A percentile compares a stretch with the other conserved stretches of the same genome.
These are phyloP conservation scores for Zingel zingel DNA, from an alignment of 2,113 vertebrate genomes.

Conservation along the genomic window DNA sequence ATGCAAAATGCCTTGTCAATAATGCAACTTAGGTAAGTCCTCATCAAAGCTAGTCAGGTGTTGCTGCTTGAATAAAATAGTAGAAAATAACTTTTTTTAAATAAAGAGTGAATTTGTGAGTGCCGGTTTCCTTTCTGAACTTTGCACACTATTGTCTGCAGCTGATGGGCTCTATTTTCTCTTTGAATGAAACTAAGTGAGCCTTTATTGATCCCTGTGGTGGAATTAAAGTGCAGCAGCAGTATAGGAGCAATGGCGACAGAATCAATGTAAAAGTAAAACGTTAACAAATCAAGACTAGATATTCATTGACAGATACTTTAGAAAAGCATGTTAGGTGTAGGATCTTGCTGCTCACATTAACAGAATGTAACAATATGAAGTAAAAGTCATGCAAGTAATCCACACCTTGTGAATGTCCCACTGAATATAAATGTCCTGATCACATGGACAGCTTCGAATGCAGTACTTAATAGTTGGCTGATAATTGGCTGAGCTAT, in stretches of 20 bases:
- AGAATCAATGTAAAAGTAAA: background rate
- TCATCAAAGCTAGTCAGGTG: background rate
- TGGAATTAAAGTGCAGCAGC: slow-evolving; percentile 12
- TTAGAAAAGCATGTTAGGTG: background rate
- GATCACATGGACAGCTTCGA: background rate
- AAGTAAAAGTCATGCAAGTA: background rate
- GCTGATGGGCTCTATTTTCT: slow-evolving; percentile 19
- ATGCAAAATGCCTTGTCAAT: no score
- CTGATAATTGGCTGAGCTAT: background rate
- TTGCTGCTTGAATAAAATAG: background rate
- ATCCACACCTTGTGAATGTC: background rate
- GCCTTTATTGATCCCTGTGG: slow-evolving; percentile 23
- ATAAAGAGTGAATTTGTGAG: background rate
- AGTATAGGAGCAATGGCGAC: background rate
- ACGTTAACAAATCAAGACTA: background rate
- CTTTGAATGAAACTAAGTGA: slow-evolving; percentile 40
- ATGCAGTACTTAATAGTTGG: background rate
- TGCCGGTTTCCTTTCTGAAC: background rate
- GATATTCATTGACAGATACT: background rate
- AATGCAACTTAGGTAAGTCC: no score
- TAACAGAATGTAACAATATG: background rate
- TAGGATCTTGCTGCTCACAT: background rate
- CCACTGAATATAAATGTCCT: background rate
- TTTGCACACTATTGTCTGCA: slow-evolving; percentile 14
- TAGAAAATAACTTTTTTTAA: no score